A percentile compares a stretch with the other conserved stretches of the same genome.
Conservation (phyloP, 2,797 vertebrate genomes). For the Protonibea diacanthus region DNA sequence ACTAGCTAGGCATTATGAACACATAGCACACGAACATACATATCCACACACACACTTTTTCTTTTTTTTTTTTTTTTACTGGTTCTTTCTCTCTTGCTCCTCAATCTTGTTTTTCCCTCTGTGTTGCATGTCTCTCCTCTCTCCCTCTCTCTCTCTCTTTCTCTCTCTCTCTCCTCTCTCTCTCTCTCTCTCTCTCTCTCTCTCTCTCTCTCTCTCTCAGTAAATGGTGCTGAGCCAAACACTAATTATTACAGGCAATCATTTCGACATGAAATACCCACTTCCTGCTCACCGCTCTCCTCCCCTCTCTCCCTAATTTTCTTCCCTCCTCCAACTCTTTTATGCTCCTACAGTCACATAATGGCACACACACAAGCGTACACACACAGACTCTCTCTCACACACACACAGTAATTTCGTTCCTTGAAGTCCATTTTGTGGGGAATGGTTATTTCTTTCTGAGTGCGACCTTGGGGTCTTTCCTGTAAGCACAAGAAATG, state of each 20-base stretch:
- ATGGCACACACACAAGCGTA: slow-evolving; percentile 38
- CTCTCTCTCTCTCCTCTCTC: slow-evolving; percentile 40
- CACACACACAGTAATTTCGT: slow-evolving; percentile 53
- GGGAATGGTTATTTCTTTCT: slow-evolving; percentile 69
- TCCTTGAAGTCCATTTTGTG: slow-evolving; percentile 73
- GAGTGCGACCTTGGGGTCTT: slow-evolving; percentile 70
- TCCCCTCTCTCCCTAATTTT: slow-evolving; percentile 47
- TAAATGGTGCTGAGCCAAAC: slow-evolving; percentile 75
- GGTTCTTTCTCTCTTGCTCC: slow-evolving; percentile 37
- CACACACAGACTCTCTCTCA: slow-evolving; percentile 19
- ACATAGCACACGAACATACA: too few relatives aligned
- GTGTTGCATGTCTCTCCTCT: slow-evolving; percentile 36
- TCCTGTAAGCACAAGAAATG: slow-evolving; percentile 60
- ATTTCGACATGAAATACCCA: slow-evolving; percentile 78
- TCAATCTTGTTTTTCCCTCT: slow-evolving; percentile 48
- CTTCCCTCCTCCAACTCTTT: slow-evolving; percentile 49
- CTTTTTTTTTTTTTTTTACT: slow-evolving; percentile 24
- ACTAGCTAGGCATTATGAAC: too few relatives aligned
- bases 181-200: slow-evolving; percentile 29
- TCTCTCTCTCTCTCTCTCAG: slow-evolving; percentile 56
- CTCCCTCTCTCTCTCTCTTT: slow-evolving; percentile 44
- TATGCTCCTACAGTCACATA: slow-evolving; percentile 68
- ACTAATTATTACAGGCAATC: slow-evolving; percentile 84
- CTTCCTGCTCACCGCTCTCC: slow-evolving; percentile 65
- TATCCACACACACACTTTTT: neutral